A percentile compares a stretch with the other conserved stretches of the same genome.
These are phyloP conservation scores for Eupsilia transversa DNA, from an alignment of 2,888 invertebrate genomes.

Conservation along the genomic window DNA sequence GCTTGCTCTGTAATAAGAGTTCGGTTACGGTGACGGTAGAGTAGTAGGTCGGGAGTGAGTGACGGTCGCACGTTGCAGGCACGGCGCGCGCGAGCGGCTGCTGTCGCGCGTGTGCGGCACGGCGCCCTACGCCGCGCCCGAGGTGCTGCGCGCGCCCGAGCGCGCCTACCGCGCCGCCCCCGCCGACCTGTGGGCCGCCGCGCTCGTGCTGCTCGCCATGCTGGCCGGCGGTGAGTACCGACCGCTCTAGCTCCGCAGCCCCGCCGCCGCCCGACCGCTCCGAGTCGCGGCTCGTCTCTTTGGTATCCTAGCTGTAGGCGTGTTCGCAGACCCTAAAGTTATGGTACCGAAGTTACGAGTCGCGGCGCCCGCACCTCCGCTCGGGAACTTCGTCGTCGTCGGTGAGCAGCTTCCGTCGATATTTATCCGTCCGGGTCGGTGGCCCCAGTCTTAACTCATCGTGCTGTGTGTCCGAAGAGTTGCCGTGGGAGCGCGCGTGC, in stretches of 20 bases:
- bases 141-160: constrained; percentile 91
- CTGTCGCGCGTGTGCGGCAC: constrained; percentile 97
- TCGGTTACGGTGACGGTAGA: not conserved
- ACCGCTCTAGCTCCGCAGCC: constrained; percentile 23
- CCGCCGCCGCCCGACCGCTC: constrained; percentile 15
- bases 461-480: constrained; percentile 90
- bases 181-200: constrained; percentile 99
- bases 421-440: not conserved
- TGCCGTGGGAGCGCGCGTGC: constrained; percentile 98
- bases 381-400: constrained; percentile 46
- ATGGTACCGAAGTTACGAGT: constrained; percentile 95
- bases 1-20: not conserved
- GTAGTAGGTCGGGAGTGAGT: not conserved
- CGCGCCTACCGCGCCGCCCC: constrained; percentile 96
- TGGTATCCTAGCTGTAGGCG: constrained; percentile 98
- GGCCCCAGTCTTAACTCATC: not conserved
- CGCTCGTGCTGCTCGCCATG: constrained; percentile 97
- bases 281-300: constrained; percentile 92
- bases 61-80: constrained; percentile 78
- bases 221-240: constrained; percentile 95
- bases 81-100: constrained; percentile 93
- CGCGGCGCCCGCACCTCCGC: constrained; percentile 70
- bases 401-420: constrained; percentile 30
- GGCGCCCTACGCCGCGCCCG: constrained; percentile 98
- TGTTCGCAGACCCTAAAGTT: constrained; percentile 94